Percentiles rank a stretch among this genome's conserved stretches.
phyloP scores from a whole-genome alignment of 2,888 invertebrate genomes.

The Pyrgus malvae region DNA sequence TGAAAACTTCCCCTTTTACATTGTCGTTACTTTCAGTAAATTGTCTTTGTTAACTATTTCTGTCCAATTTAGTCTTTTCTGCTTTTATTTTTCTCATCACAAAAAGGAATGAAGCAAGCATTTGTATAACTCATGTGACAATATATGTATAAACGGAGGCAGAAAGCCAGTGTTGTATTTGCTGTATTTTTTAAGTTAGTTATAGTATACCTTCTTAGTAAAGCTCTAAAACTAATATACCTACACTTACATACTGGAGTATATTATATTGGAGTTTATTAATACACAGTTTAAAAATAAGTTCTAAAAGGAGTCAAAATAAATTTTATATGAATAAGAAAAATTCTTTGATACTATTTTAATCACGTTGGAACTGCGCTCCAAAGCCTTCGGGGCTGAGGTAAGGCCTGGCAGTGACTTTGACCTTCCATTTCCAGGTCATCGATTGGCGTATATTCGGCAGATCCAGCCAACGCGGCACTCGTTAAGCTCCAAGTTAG shows the following conservation, averaged over 20 bases:
- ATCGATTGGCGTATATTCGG: slow-evolving; percentile 15
- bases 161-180: too few relatives aligned
- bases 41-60: neutral
- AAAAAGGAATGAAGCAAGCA: neutral
- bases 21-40: neutral
- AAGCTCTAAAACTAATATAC: too few relatives aligned
- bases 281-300: neutral
- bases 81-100: neutral
- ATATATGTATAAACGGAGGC: neutral
- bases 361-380: slow-evolving; percentile 1
- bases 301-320: neutral
- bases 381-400: neutral
- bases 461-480: neutral
- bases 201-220: too few relatives aligned
- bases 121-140: neutral
- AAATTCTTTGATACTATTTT: slow-evolving; percentile 1
- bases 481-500: neutral
- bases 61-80: neutral
- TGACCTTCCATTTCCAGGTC: slow-evolving; percentile 14
- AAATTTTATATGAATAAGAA: neutral
- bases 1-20: neutral
- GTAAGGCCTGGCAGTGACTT: neutral
- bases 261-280: too few relatives aligned
- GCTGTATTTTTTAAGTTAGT: too few relatives aligned
- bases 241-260: too few relatives aligned